Evolutionary conservation across 1,140 invertebrate species (phyloP), one percentile per base, ranked within the genome.

Genomic region (Andricus grossulariae): DNA sequence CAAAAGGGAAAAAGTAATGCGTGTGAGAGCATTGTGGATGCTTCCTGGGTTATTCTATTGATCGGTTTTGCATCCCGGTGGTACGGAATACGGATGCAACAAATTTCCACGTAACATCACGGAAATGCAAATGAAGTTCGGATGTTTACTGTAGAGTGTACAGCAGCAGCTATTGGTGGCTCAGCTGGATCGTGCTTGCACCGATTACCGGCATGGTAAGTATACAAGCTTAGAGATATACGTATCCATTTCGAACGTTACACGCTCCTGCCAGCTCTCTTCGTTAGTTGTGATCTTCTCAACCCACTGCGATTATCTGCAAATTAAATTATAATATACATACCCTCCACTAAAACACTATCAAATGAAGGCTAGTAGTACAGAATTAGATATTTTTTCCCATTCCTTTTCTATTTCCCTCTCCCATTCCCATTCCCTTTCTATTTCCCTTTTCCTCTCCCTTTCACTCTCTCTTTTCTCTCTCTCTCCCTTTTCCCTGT

Each of bases 11-110:
- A 32, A 21, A 60, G 10, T 45, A 60, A 60, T 60, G 57, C 10
- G 25, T 25, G 15, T 32, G 55, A 60, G 55, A 60, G 0, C 16
- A 18, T 19, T 57, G 18, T 6, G 18, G 2, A 32, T 3, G 96
- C 96, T 39, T 95, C 95, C n/a, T 97, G 95, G 94, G 95, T 95
- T 10, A 95, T 96, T 73, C 92, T 97, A 78, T 91, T 96, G 51
- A 95, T 97, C 85, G 96, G 95, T 51, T 45, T 45, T 45, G 39
- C 39, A 45, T 11, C 39, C 39, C 10, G 39, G 39, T 45, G 39
- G 8, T 45, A 45, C 8, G 39, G 39, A 45, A 45, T 45, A 45
- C 8, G 96, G 96, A 5, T 93, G 93, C 73, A 91, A 91, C 70
- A 89, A 91, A 78, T 93, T 93, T 32, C 87, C 94, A 57, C 86